Base-by-base conservation (phyloP, 2,797 vertebrate species). In the Pantherophis alleghaniensis region DNA sequence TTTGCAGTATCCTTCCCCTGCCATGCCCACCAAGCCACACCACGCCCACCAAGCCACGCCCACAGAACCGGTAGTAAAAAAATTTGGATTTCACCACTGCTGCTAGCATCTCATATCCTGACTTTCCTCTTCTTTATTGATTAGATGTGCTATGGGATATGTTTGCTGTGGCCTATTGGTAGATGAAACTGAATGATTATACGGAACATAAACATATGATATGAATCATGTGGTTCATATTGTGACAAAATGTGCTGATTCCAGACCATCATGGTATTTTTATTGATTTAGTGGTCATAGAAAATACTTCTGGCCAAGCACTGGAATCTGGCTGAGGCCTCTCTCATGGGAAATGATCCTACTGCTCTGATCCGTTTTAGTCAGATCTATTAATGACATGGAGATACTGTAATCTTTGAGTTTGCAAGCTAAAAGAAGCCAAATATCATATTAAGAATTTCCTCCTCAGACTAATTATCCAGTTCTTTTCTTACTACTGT, bases 161-260 rank as follows among this genome's bases (percentile, higher is more conserved):
- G 42, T 42, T 42, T 42, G 42, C 42, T 42, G 3, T 42, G 42
- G 42, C 42, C 42, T 42, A 42, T 42, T 42, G 42, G 42, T 42
- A 42, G 42, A 60, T 59, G 47, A 63, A 32, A 63, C 32, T 14
- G 20, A 61, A n/a, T 53, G 26, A 53, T 63, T 87, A 32, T 32
- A 53, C 28, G 87, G 57, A 86, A 86, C 79, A 37, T 83, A 63
- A 87, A 87, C 28, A 7, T 24, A 14, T 86, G 57, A n/a, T 66
- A 37, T 88, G 53, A 26, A 56, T 88, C n/a, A 53, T 88, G 91
- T 69, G n/a, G n/a, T n/a, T n/a, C n/a, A n/a, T n/a, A n/a, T 87
- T 55, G 60, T 66, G 47, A 92, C 20, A 37, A 87, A 87, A 87
- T 56, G 61, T 92, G 91, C 91, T 87, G 79, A 86, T 74, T 59